Evolutionary conservation across 2,113 vertebrate genomes (phyloP).

Genomic region (Rana temporaria): DNA sequence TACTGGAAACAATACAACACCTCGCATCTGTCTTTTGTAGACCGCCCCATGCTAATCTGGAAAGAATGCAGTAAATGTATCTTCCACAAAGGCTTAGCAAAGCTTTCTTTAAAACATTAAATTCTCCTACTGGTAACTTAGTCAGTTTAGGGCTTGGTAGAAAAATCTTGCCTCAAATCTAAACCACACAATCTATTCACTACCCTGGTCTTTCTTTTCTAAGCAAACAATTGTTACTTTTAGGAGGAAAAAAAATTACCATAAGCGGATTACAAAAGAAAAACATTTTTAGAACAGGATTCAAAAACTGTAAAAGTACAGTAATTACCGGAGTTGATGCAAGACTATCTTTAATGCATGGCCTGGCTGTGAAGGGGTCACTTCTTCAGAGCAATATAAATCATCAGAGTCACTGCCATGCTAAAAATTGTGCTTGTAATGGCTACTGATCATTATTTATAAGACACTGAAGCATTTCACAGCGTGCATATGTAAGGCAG

Average conservation of each 20-base stretch:
- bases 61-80: slow-evolving; percentile 31
- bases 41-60: slow-evolving; percentile 11
- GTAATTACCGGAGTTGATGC: slow-evolving; percentile 29
- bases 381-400: slow-evolving; percentile 29
- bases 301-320: slow-evolving; percentile 24
- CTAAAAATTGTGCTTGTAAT: slow-evolving; percentile 27
- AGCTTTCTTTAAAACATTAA: slow-evolving; percentile 44
- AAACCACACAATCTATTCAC: slow-evolving; percentile 21
- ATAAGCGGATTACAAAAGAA: slow-evolving; percentile 49
- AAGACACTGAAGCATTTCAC: slow-evolving; percentile 19
- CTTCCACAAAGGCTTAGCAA: slow-evolving; percentile 22
- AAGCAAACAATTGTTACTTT: slow-evolving; percentile 1
- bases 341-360: slow-evolving; percentile 26
- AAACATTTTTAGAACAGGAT: slow-evolving; percentile 14
- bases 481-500: background rate
- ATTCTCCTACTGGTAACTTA: slow-evolving; percentile 35
- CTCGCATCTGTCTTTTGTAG: slow-evolving; percentile 23
- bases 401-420: slow-evolving; percentile 21
- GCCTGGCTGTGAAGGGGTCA: slow-evolving; percentile 24
- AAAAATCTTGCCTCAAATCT: slow-evolving; percentile 1
- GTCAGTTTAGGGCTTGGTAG: slow-evolving; percentile 9
- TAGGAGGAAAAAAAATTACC: slow-evolving; percentile 20
- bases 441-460: slow-evolving; percentile 41
- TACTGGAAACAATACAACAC: slow-evolving; percentile 21
- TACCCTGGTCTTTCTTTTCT: slow-evolving; percentile 27